Percentiles rank a stretch among this genome's conserved stretches.
Conservation (phyloP, 2,888 invertebrate species). For the Parasteatoda lunata region DNA sequence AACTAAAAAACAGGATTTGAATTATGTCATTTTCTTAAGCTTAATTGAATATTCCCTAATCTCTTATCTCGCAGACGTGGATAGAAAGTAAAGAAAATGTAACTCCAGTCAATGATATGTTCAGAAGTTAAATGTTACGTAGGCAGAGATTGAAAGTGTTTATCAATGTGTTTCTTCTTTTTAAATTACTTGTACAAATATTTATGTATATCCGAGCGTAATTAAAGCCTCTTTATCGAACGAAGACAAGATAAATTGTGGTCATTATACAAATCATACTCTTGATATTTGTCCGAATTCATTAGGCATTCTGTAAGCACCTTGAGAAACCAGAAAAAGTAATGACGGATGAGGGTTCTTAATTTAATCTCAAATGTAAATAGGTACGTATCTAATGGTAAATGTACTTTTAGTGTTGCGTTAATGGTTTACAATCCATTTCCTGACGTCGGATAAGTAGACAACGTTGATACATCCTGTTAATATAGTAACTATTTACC, state of each 20-base stretch:
- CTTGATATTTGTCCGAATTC: not conserved
- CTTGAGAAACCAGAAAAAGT: not conserved
- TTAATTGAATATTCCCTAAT: not conserved
- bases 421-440: no score
- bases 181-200: not conserved
- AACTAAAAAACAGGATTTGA: no score
- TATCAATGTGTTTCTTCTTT: no score
- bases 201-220: not conserved
- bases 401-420: no score
- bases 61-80: not conserved
- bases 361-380: not conserved
- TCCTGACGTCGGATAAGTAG: no score
- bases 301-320: not conserved
- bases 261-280: conserved; percentile 36
- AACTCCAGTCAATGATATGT: not conserved
- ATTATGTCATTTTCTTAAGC: no score
- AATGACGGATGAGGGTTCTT: not conserved
- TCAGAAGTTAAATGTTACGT: not conserved
- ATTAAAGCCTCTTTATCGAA: conserved; percentile 2
- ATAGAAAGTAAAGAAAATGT: not conserved
- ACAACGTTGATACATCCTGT: no score
- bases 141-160: not conserved
- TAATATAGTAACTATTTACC: no score
- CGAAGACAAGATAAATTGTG: conserved; percentile 31
- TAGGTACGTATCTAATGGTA: not conserved